These are phyloP conservation scores for Heteropelma amictum DNA, from an alignment of 2,888 invertebrate genomes.

Conservation along the genomic window DNA sequence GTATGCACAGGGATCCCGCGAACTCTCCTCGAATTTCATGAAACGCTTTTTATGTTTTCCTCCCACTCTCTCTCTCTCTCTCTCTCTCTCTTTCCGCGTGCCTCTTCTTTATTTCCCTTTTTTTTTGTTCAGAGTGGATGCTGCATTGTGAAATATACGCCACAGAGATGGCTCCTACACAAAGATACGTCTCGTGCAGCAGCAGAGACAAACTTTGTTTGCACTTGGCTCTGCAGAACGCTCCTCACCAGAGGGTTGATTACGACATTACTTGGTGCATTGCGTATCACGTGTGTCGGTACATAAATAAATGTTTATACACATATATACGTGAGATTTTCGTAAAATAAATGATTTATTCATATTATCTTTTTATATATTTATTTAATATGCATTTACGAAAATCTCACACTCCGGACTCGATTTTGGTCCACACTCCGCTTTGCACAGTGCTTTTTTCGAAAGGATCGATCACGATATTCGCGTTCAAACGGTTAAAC, in stretches of 20 bases:
- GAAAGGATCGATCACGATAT: no score
- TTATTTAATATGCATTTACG: no score
- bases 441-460: constrained; percentile 42
- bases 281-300: not conserved
- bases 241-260: constrained; percentile 48
- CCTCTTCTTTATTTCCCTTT: not conserved
- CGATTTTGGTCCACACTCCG: constrained; percentile 41
- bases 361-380: no score
- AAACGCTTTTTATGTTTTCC: constrained; percentile 48
- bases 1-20: constrained; percentile 49
- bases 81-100: constrained; percentile 34
- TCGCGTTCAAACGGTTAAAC: no score
- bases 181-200: constrained; percentile 49
- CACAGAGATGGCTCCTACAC: constrained; percentile 30
- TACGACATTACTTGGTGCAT: constrained; percentile 30
- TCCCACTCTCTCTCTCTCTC: constrained; percentile 25
- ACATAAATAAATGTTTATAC: not conserved
- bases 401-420: no score
- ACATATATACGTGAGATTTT: not conserved
- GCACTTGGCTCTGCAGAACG: constrained; percentile 34
- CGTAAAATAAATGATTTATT: no score
- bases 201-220: constrained; percentile 47
- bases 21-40: constrained; percentile 57
- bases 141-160: constrained; percentile 65
- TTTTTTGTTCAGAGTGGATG: constrained; percentile 37